These are phyloP conservation scores for Zhuqinia jingwanae DNA, from an alignment of 2,888 invertebrate species.

Conservation along the genomic window DNA sequence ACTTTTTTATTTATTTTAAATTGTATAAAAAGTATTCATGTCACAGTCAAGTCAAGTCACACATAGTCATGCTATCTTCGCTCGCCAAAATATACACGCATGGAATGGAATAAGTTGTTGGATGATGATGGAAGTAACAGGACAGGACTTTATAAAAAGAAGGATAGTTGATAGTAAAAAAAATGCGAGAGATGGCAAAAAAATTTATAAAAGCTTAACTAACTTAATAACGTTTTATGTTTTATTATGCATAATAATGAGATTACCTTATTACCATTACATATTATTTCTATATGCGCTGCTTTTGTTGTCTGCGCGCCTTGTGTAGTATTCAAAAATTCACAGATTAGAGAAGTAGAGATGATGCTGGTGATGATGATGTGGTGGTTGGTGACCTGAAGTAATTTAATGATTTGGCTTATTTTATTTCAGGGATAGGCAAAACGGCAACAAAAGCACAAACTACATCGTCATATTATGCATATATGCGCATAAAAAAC, in stretches of 20 bases:
- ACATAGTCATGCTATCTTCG: constrained; percentile 17
- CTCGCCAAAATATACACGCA: constrained; percentile 12
- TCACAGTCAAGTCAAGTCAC: constrained; percentile 24
- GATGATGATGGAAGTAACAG: constrained; percentile 1
- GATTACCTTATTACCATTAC: constrained; percentile 5
- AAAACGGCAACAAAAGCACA: neutral
- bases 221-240: constrained; percentile 43
- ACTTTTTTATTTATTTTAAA: neutral
- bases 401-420: constrained; percentile 30
- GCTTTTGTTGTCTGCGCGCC: too few species aligned
- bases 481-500: neutral
- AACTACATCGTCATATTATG: neutral
- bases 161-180: too few species aligned
- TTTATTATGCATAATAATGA: constrained; percentile 19
- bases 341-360: too few species aligned
- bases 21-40: constrained; percentile 4
- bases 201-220: constrained; percentile 5
- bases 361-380: constrained; percentile 16
- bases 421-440: constrained; percentile 7
- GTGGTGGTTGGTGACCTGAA: constrained; percentile 1
- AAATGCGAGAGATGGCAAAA: neutral
- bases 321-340: neutral
- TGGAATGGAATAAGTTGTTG: too few species aligned
- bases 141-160: neutral
- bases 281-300: neutral